Conservation (phyloP, 2,888 invertebrate genomes). For the Helobdella robusta region DNA sequence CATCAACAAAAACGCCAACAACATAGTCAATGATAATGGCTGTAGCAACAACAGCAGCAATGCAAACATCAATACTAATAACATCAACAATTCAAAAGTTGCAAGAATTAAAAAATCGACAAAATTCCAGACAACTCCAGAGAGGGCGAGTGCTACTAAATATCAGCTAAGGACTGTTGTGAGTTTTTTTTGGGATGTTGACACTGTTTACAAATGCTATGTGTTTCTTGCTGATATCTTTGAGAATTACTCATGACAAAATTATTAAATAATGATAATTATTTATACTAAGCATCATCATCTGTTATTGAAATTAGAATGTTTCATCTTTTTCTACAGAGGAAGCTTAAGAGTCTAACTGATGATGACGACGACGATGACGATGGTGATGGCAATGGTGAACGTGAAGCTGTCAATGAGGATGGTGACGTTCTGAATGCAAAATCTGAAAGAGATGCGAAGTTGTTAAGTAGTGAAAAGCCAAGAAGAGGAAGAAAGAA, state of each 20-base stretch:
- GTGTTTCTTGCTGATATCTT: background rate
- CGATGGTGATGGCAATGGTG: background rate
- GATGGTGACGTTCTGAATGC: background rate
- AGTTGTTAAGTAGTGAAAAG: too few relatives aligned
- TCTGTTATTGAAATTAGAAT: background rate
- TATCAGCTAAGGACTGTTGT: conserved; percentile 21
- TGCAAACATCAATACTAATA: background rate
- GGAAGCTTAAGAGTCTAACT: conserved; percentile 18
- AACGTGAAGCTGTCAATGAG: background rate
- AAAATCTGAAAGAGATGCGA: too few relatives aligned
- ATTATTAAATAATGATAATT: too few relatives aligned
- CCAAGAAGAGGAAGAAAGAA: conserved; percentile 8
- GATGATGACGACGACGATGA: background rate
- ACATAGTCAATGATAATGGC: background rate
- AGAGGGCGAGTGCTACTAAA: conserved; percentile 4
- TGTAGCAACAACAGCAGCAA: background rate
- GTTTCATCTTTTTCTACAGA: background rate
- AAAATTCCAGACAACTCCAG: conserved; percentile 1
- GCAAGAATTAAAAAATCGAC: background rate
- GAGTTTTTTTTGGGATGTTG: background rate
- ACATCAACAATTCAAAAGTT: background rate
- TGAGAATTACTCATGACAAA: background rate
- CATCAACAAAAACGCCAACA: background rate
- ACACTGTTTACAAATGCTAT: background rate
- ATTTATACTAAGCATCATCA: too few relatives aligned